Evolutionary conservation across 2,888 invertebrate genomes (phyloP).

Genomic region (Athalia rosae): DNA sequence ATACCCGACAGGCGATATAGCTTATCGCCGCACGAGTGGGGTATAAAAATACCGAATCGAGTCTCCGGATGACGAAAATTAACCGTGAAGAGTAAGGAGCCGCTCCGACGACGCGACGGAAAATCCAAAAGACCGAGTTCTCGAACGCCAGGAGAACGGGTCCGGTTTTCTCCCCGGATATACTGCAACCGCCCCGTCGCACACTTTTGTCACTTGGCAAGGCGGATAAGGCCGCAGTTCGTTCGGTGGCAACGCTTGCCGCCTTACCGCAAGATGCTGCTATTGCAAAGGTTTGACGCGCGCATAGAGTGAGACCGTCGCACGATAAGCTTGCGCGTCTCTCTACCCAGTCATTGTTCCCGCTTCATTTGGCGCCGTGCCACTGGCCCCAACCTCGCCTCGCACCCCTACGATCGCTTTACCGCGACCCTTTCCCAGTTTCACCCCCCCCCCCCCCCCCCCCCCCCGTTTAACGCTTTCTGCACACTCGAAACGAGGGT

Average conservation of each 20-base stretch:
- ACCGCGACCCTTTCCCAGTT: no score
- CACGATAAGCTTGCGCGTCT: constrained; percentile 6
- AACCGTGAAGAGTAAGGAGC: no score
- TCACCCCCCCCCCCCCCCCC: no score
- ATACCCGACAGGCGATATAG: no score
- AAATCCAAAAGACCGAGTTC: no score
- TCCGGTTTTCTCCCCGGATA: background rate
- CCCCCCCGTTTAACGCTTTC: no score
- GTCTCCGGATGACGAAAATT: no score
- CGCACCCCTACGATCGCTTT: background rate
- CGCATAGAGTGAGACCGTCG: constrained; percentile 16
- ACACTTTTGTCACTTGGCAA: background rate
- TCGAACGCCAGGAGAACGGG: no score
- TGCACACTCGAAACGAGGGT: no score
- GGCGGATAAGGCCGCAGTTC: background rate
- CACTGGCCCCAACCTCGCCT: background rate
- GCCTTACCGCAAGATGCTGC: background rate
- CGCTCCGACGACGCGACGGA: no score
- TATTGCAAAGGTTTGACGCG: constrained; percentile 23
- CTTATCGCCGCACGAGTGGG: no score
- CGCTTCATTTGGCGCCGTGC: constrained; percentile 35
- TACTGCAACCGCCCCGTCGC: background rate
- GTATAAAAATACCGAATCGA: no score
- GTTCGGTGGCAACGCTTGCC: background rate
- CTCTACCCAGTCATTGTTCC: constrained; percentile 37